Base-by-base conservation (phyloP, 2,888 invertebrate species). In the Amblyjoppa proteus region DNA sequence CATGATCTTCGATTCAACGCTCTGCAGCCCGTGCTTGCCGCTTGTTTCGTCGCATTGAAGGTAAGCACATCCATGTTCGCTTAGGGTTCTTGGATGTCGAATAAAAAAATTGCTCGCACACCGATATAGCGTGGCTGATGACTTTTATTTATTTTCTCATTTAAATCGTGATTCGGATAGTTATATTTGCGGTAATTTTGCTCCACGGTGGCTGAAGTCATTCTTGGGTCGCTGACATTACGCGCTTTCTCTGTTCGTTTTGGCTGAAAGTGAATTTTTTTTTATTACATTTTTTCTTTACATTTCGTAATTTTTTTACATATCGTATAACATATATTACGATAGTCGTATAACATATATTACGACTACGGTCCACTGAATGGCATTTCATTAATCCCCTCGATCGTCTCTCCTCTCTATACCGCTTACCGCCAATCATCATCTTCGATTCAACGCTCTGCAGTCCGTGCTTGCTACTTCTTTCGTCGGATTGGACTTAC, bases 1-100 rank as follows among this genome's bases (percentile, higher is more conserved):
- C 92, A 91, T 92, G 91, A 91, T 92, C 92, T 92, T 92, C 92
- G 92, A 92, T 92, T 92, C 92, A 89, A 90, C 91, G 91, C 20
- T 28, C 34, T 51, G 79, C 9, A 68, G 61, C 53, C 25, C 49
- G 41, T 38, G 20, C n/a, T 31, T 6, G 61, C 28, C 70, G 31
- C 71, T 38, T 64, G 53, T 70, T 66, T 78, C 58, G 31, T 45
- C 77, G 69, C 66, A 20, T n/a, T 3, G 2, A 31, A 38, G 6
- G 0, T 38, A 31, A 11, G 11, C 28, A 61, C 13, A 13, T 28
- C 25, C 28, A 31, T 31, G 16, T 5, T 25, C n/a, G 51, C 5
- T 13, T 2, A 16, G 16, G 6, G 5, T 6, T 16, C 51, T 51
- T 51, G 16, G 0, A n/a, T n/a, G 51, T n/a, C 0, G n/a, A n/a